Evolutionary conservation across 35 echinoderm and acorn worm species (phyloP), one percentile per base, ranked within the genome.

Genomic region (Lytechinus variegatus): DNA sequence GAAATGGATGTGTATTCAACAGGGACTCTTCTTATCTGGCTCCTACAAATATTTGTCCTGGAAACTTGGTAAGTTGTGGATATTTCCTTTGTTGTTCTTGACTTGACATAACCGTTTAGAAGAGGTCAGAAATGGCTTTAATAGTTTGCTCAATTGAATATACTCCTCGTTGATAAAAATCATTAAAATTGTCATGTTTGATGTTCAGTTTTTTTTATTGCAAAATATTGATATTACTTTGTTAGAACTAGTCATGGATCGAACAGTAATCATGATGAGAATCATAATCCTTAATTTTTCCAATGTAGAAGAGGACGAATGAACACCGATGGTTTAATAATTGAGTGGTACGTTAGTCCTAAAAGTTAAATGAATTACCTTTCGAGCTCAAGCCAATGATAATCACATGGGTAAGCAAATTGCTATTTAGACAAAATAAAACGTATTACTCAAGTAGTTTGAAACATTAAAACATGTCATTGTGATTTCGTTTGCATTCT

Each of bases 31-130:
- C 88, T 90, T 52, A 90, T 90, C 88, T 90, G 88, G 88, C 88
- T 90, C 52, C 24, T 90, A 16, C 88, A 90, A 90, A 90, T 90
- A 90, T 90, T 90, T 90, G 88, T 90, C 29, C 88, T 90, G 88
- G 88, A 90, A 90, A 90, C 88, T 90, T 90, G 88, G 88, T 90
- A 54, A 90, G 88, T 90, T 13, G 52, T n/a, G 52, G 52, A 44
- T 79, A 24, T 6, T 79, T 79, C 66, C 66, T 79, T 79, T 79
- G 16, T 19, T 79, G 16, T 24, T 6, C 16, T 24, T 79, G 16
- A 79, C 7, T 79, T 44, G 33, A 44, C 33, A 44, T 0, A 44
- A 44, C 2, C 33, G 33, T 2, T 0, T 44, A 44, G 33, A 44
- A 79, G 21, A 24, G 66, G 16, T 16, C 66, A 79, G 19, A 79